Conservation (phyloP, 2,113 vertebrate species). For the Laticauda colubrina region DNA sequence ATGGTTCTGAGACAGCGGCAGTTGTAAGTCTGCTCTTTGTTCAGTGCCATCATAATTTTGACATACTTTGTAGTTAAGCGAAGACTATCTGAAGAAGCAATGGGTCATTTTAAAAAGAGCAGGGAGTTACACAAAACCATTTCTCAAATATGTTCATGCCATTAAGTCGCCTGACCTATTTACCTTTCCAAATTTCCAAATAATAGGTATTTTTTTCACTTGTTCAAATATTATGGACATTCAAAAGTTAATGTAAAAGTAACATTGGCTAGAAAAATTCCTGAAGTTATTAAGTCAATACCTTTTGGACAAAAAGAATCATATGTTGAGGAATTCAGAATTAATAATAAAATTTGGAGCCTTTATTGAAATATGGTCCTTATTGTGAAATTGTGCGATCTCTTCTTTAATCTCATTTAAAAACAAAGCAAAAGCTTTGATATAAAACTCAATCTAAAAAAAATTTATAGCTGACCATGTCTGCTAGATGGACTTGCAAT, state of each 20-base stretch:
- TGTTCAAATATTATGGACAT: conserved; percentile 27
- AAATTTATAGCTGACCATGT: not conserved
- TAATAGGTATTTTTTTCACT: conserved; percentile 4
- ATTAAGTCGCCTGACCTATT: conserved; percentile 19
- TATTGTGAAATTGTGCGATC: not conserved
- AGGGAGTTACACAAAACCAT: not conserved
- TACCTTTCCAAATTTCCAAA: conserved; percentile 16
- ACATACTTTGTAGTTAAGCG: not conserved
- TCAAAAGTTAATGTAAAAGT: conserved; percentile 19
- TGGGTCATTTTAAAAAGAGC: not conserved
- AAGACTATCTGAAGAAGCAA: not conserved
- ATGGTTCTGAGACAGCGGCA: not conserved
- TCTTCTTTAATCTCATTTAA: conserved; percentile 6
- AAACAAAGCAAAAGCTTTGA: not conserved
- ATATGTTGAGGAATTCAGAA: not conserved
- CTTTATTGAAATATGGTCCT: not conserved
- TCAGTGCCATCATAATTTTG: not conserved
- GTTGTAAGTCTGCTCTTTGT: not conserved
- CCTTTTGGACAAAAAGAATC: not conserved
- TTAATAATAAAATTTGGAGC: not conserved
- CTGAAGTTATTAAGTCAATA: not conserved
- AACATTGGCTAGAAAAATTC: not conserved
- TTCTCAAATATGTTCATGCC: not conserved
- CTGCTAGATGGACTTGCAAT: not conserved
- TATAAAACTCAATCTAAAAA: not conserved